phyloP scores from a whole-genome alignment of 1,140 invertebrate species.

The Solen grandis region DNA sequence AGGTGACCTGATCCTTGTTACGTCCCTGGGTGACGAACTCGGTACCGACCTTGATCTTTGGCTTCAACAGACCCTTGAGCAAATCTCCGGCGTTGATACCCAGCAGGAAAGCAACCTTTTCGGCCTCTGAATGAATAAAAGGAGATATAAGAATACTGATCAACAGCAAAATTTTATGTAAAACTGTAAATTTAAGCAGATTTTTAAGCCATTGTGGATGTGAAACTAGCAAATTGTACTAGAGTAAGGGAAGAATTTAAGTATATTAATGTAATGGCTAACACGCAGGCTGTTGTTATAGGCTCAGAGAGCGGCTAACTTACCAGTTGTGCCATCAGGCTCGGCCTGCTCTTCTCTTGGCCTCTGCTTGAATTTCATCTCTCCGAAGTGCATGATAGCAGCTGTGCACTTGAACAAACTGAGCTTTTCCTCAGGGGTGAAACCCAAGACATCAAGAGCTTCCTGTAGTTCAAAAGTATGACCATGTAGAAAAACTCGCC shows the following conservation, averaged over 20 bases:
- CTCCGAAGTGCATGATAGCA: slow-evolving; percentile 98
- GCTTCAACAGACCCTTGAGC: slow-evolving; percentile 83
- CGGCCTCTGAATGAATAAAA: too few species aligned
- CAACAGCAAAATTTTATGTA: not conserved
- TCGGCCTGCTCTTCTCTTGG: slow-evolving; percentile 99
- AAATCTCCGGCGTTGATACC: slow-evolving; percentile 83
- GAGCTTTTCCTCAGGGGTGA: slow-evolving; percentile 96
- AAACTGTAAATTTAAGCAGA: not conserved
- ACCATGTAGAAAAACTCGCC: not conserved
- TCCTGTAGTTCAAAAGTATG: slow-evolving; percentile 84
- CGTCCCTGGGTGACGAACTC: slow-evolving; percentile 98
- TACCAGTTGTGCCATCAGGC: slow-evolving; percentile 91
- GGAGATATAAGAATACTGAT: not conserved
- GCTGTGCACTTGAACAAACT: slow-evolving; percentile 98
- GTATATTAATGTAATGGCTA: not conserved
- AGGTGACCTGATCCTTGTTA: slow-evolving; percentile 95
- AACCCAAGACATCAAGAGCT: slow-evolving; percentile 98
- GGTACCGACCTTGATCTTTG: slow-evolving; percentile 86
- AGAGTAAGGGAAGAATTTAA: not conserved
- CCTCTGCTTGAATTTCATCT: slow-evolving; percentile 99
- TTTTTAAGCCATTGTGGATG: not conserved
- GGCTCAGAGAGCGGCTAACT: slow-evolving; percentile 86
- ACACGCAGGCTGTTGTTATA: slow-evolving; percentile 92
- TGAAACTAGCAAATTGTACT: not conserved
- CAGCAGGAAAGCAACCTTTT: slow-evolving; percentile 93